phyloP scores from a whole-genome alignment of 2,888 invertebrate species.

The Agapostemon virescens region DNA sequence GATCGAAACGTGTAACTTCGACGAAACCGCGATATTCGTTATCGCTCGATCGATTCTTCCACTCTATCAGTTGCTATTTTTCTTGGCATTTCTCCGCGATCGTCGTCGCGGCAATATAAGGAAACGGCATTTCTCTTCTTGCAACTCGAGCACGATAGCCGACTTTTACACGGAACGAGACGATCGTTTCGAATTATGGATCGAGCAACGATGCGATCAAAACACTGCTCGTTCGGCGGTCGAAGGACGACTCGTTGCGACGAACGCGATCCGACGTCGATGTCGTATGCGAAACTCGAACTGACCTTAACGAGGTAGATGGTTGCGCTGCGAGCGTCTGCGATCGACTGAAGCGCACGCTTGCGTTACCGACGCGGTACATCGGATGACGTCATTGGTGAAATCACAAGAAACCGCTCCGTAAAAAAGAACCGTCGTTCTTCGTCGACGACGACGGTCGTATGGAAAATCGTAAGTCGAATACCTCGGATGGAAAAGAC shows the following conservation, averaged over 20 bases:
- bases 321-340: conserved; percentile 62
- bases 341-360: conserved; percentile 71
- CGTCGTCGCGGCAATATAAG: background rate
- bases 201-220: background rate
- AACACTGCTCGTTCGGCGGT: background rate
- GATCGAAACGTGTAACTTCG: background rate
- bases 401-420: conserved; percentile 70
- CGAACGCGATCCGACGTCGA: background rate
- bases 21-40: background rate
- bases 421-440: background rate
- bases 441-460: too few relatives aligned
- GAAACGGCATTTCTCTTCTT: background rate
- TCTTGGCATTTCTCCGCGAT: background rate
- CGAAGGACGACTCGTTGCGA: too few relatives aligned
- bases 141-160: background rate
- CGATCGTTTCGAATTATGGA: background rate
- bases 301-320: conserved; percentile 66
- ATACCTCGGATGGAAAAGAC: background rate
- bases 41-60: too few relatives aligned
- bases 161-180: too few relatives aligned
- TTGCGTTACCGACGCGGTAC: conserved; percentile 52
- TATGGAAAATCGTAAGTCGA: too few relatives aligned
- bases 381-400: conserved; percentile 74
- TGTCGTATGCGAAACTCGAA: conserved; percentile 29
- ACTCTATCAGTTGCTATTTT: background rate